Evolutionary conservation across 2,797 vertebrate genomes (phyloP), one percentile per base, ranked within the genome.

Genomic region (Macropodus opercularis): DNA sequence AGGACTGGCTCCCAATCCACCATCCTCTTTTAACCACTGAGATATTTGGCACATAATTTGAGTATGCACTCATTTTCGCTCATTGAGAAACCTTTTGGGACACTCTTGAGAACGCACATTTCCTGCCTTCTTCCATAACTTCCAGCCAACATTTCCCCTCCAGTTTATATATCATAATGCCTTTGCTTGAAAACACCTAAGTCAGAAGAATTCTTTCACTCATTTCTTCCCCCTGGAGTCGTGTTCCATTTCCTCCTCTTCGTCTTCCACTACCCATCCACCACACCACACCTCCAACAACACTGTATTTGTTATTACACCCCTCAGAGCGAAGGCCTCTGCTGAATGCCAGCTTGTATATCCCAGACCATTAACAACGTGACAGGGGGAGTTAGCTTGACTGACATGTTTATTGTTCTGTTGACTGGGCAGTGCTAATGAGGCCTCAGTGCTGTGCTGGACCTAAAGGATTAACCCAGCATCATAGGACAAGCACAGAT

Each of bases 401-500:
- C 70, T 89, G 90, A 86, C 90, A 78, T 91, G 91, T 92, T 92
- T 91, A 91, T 91, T 89, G 88, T 91, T 88, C 81, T 82, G 69
- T 82, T 69, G 80, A 85, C 81, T 81, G 81, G 84, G 50, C 69
- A 23, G 61, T 40, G 70, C 84, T 92, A 92, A 92, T 89, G 89
- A 92, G 86, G 76, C 80, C 76, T 79, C 62, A 17, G 44, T 50
- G 36, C 75, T 52, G 69, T 47, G 82, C 78, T 61, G 68, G 81
- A 63, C 76, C 50, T 50, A 70, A 72, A 80, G 79, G 72, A 88
- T 84, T 80, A 83, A 69, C 48, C 60, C 79, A 32, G 75, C 83
- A 72, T 84, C 83, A 72, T 63, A 84, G 79, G 84, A 88, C 85
- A 79, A 65, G 67, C 76, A 58, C 79, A 73, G 80, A 87, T 80